These are phyloP conservation scores for Chroicocephalus ridibundus DNA, from an alignment of 2,113 vertebrate species.

Conservation along the genomic window DNA sequence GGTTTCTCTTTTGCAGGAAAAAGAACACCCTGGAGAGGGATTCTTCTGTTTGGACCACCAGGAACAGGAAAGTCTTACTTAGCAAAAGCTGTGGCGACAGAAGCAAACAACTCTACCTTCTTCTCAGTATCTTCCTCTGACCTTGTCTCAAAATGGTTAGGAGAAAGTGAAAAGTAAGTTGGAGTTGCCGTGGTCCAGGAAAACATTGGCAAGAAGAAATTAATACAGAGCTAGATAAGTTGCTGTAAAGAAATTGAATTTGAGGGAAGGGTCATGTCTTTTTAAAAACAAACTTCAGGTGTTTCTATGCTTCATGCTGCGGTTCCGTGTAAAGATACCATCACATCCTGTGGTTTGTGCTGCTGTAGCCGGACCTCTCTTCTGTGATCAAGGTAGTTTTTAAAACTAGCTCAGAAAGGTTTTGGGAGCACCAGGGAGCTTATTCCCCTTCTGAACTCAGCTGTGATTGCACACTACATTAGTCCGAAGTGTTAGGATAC, in stretches of 20 bases:
- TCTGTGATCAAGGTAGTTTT: neutral
- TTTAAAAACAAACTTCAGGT: neutral
- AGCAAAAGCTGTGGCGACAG: slow-evolving; percentile 97
- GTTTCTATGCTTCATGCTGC: neutral
- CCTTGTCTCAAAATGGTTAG: slow-evolving; percentile 98
- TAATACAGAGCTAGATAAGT: neutral
- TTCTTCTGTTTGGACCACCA: slow-evolving; percentile 96
- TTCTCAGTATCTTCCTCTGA: slow-evolving; percentile 97
- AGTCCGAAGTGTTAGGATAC: neutral
- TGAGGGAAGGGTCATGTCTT: neutral
- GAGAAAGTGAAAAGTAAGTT: slow-evolving; percentile 98
- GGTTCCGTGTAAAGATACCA: neutral
- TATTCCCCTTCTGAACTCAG: neutral
- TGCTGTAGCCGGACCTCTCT: neutral
- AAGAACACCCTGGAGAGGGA: slow-evolving; percentile 96
- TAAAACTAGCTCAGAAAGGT: neutral
- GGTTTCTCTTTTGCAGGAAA: slow-evolving; percentile 80
- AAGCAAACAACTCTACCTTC: slow-evolving; percentile 98
- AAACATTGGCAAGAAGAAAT: neutral
- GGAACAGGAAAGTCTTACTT: slow-evolving; percentile 97
- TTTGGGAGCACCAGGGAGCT: neutral
- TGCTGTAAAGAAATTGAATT: neutral
- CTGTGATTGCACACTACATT: neutral
- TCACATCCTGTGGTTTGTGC: neutral
- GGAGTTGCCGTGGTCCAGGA: neutral